phyloP scores from a whole-genome alignment of 2,113 vertebrate species.

The Chaetura pelagica region DNA sequence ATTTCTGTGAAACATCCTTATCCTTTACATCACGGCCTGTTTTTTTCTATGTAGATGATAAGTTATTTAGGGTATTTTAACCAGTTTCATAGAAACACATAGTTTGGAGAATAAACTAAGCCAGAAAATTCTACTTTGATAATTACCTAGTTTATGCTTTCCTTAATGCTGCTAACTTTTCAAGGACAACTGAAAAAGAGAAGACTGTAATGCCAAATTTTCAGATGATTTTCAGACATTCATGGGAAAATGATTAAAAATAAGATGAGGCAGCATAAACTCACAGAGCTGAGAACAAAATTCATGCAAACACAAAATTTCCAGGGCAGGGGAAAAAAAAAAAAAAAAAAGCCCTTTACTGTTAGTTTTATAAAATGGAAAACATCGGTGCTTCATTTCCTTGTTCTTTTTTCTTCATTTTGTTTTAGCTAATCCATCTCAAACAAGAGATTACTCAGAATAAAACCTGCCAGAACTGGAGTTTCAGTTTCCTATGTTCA shows the following conservation, averaged over 20 bases:
- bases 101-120: not conserved
- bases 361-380: not conserved
- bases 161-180: not conserved
- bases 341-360: not conserved
- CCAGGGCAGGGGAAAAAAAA: not conserved
- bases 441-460: not conserved
- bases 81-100: not conserved
- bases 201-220: not conserved
- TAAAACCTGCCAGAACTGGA: not conserved
- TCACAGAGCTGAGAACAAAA: not conserved
- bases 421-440: not conserved
- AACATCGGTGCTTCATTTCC: not conserved
- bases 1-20: not conserved
- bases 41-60: not conserved
- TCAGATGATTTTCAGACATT: not conserved
- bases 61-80: not conserved
- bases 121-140: not conserved
- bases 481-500: conserved; percentile 30
- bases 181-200: not conserved
- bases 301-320: not conserved
- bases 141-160: not conserved
- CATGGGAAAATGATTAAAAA: not conserved
- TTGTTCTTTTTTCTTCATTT: not conserved
- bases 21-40: not conserved
- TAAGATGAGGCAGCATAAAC: not conserved